Percentiles rank a stretch among this genome's conserved stretches.
Evolutionary conservation across 2,797 vertebrate species (phyloP).

Genomic region (Catamblyrhynchus diadema): DNA sequence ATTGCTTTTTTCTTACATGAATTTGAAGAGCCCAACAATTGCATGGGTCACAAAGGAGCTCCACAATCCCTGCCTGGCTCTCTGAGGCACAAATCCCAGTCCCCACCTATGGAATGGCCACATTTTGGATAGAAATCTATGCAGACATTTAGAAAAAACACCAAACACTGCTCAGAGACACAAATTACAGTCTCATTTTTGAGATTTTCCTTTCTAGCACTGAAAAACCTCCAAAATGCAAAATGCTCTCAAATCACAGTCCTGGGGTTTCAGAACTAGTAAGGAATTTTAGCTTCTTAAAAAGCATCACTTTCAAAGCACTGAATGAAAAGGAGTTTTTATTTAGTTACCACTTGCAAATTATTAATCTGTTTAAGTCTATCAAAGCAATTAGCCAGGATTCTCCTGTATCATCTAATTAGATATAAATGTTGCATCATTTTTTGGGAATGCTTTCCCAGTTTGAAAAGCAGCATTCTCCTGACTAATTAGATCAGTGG

Average conservation of each 20-base stretch:
- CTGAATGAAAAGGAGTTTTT: background rate
- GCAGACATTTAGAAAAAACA: background rate
- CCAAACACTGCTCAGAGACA: background rate
- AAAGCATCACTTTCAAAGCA: background rate
- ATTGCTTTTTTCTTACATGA: rapidly evolving
- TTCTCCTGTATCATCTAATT: constrained; percentile 1
- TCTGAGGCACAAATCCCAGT: background rate
- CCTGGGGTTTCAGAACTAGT: background rate
- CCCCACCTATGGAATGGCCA: background rate
- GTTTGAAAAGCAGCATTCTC: constrained; percentile 9
- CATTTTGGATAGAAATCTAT: background rate
- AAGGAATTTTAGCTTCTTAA: background rate
- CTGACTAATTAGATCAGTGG: constrained; percentile 18
- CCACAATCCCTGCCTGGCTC: background rate
- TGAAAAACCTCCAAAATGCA: background rate
- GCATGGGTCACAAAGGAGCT: background rate
- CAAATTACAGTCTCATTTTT: background rate
- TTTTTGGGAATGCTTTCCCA: constrained; percentile 10
- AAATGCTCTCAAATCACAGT: background rate
- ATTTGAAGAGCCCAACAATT: background rate
- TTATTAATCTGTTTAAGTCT: constrained; percentile 23
- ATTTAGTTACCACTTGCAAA: background rate
- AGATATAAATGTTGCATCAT: background rate
- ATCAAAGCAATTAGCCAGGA: constrained; percentile 19
- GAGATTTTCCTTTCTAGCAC: background rate